These are phyloP conservation scores for Dryobotodes eremita DNA, from an alignment of 2,888 invertebrate genomes.

Conservation along the genomic window DNA sequence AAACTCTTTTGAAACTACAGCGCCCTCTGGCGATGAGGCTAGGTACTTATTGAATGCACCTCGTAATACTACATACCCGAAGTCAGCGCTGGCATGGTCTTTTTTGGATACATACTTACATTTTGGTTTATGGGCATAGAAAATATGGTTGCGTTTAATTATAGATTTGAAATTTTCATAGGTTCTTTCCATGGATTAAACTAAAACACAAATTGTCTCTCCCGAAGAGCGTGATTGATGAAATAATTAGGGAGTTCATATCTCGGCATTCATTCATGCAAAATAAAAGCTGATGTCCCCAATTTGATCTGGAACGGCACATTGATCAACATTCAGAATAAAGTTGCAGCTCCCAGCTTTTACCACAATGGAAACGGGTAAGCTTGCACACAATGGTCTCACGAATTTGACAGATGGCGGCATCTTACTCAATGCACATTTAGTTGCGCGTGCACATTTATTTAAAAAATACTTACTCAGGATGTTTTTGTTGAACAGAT, in stretches of 20 bases:
- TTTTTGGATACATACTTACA: not conserved
- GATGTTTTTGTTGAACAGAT: conserved; percentile 7
- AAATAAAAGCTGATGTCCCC: not conserved
- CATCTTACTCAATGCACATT: conserved; percentile 16
- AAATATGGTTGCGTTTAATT: not conserved
- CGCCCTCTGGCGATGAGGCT: too few relatives aligned
- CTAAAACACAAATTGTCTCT: not conserved
- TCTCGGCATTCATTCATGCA: too few relatives aligned
- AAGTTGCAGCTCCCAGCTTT: not conserved
- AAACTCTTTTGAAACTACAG: too few relatives aligned
- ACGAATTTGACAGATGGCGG: conserved; percentile 25
- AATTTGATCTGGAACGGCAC: conserved; percentile 18
- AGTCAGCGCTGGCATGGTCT: not conserved
- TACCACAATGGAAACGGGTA: conserved; percentile 9
- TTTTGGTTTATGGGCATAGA: not conserved
- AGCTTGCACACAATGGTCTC: conserved; percentile 23
- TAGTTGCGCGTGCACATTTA: not conserved
- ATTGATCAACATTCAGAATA: conserved; percentile 7
- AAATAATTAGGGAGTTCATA: too few relatives aligned
- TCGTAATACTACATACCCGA: not conserved
- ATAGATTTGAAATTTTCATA: not conserved
- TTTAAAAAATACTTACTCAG: conserved; percentile 5
- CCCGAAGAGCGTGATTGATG: not conserved
- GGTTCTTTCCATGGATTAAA: not conserved
- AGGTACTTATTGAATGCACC: too few relatives aligned